phyloP scores from a whole-genome alignment of 2,797 vertebrate species.

The Urocyon cinereoargenteus region DNA sequence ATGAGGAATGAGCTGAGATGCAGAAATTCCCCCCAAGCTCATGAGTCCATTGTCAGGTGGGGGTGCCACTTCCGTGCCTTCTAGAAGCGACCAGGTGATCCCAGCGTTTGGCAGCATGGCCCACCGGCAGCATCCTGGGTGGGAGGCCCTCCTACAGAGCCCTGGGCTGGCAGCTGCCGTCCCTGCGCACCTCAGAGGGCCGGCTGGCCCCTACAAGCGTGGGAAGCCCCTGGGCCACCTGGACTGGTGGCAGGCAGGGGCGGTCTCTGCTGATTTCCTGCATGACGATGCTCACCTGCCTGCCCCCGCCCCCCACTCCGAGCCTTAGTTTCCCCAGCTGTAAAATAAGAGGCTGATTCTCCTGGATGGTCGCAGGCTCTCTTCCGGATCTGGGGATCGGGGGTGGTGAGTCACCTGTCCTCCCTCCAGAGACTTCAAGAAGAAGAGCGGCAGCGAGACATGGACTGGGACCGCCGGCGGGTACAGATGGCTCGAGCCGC shows the following conservation, averaged over 20 bases:
- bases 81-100: background rate
- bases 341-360: background rate
- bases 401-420: background rate
- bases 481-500: constrained; percentile 83
- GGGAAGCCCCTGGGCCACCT: background rate
- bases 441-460: constrained; percentile 84
- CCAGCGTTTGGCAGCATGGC: background rate
- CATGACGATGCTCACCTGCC: background rate
- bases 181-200: background rate
- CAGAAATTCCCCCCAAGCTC: background rate
- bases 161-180: background rate
- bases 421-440: constrained; percentile 87
- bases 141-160: background rate
- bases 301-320: background rate
- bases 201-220: fast-evolving
- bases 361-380: background rate
- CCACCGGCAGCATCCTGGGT: background rate
- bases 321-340: constrained; percentile 23
- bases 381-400: background rate
- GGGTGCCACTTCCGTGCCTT: background rate
- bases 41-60: background rate
- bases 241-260: no score
- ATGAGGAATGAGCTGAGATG: background rate
- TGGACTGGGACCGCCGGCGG: constrained; percentile 84
- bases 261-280: background rate